Percentiles rank a stretch among this genome's conserved stretches.
Evolutionary conservation across 2,797 vertebrate species (phyloP).

Genomic region (Sparus aurata): DNA sequence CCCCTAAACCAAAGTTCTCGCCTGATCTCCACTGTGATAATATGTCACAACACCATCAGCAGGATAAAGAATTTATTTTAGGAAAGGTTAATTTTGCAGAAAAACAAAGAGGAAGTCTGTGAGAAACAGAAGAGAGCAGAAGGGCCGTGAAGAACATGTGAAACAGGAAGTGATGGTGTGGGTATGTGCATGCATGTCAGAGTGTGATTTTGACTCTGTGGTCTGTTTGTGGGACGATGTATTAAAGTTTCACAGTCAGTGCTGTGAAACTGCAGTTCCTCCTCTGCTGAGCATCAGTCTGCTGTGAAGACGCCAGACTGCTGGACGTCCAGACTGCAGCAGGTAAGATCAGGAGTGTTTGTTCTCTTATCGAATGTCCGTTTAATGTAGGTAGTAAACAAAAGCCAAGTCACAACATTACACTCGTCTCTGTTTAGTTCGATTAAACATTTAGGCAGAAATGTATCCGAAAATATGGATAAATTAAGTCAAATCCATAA

Average conservation of each 20-base stretch:
- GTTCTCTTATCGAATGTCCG: too few species aligned
- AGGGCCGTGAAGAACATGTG: neutral
- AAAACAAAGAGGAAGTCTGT: conserved; percentile 13
- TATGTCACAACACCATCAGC: too few species aligned
- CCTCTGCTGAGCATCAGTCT: conserved; percentile 3
- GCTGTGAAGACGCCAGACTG: neutral
- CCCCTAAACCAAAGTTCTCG: neutral
- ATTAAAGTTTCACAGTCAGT: neutral
- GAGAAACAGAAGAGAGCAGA: neutral
- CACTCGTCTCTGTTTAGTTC: too few species aligned
- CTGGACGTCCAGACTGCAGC: conserved; percentile 34
- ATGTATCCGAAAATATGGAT: neutral
- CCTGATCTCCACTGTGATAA: neutral
- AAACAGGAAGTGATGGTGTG: conserved; percentile 54
- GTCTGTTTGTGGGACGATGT: neutral
- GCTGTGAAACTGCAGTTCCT: conserved; percentile 1
- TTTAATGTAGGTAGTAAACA: too few species aligned
- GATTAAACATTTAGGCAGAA: neutral
- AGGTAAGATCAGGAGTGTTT: neutral
- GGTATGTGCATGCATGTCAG: neutral
- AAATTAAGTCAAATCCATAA: neutral
- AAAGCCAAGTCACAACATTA: too few species aligned
- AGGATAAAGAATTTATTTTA: neutral
- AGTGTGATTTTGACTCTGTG: conserved; percentile 37
- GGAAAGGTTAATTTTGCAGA: neutral